These are phyloP conservation scores for Salvator merianae DNA, from an alignment of 2,113 vertebrate genomes.

Conservation along the genomic window DNA sequence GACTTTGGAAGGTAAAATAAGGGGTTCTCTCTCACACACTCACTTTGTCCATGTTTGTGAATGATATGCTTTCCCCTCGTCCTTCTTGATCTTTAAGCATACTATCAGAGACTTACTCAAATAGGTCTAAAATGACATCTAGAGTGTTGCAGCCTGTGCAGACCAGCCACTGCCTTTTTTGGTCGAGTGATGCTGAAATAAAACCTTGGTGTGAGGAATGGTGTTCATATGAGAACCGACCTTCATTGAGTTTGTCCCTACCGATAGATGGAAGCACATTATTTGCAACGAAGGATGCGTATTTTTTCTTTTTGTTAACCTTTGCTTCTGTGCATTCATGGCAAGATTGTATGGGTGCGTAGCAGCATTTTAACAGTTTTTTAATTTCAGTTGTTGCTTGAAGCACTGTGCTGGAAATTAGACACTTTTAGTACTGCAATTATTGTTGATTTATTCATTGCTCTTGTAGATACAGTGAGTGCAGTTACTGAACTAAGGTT, in stretches of 20 bases:
- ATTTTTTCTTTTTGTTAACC: slow-evolving; percentile 66
- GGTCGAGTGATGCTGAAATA: slow-evolving; percentile 44
- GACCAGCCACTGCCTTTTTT: slow-evolving; percentile 37
- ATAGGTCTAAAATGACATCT: too few species aligned
- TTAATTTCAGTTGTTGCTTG: slow-evolving; percentile 73
- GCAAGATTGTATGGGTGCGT: slow-evolving; percentile 61
- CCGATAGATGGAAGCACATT: slow-evolving; percentile 26
- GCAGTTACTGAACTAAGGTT: slow-evolving; percentile 59
- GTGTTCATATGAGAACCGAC: slow-evolving; percentile 45
- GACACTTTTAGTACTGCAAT: slow-evolving; percentile 72
- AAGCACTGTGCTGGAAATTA: slow-evolving; percentile 70
- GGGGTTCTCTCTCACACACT: too few species aligned
- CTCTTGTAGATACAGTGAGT: slow-evolving; percentile 61
- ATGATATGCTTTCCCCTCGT: too few species aligned
- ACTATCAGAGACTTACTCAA: too few species aligned
- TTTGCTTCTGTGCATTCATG: slow-evolving; percentile 71
- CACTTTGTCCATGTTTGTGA: too few species aligned
- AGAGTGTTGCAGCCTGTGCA: not conserved
- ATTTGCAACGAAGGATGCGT: slow-evolving; percentile 47
- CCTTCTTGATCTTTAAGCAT: too few species aligned
- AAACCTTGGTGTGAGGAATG: slow-evolving; percentile 30
- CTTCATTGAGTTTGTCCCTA: slow-evolving; percentile 47
- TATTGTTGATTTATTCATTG: slow-evolving; percentile 71
- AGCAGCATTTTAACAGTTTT: slow-evolving; percentile 68
- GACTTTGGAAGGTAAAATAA: too few species aligned